Percentiles rank a stretch among this genome's conserved stretches.
Evolutionary conservation across 2,888 invertebrate species (phyloP).

Genomic region (Hydrotaea diabolus): DNA sequence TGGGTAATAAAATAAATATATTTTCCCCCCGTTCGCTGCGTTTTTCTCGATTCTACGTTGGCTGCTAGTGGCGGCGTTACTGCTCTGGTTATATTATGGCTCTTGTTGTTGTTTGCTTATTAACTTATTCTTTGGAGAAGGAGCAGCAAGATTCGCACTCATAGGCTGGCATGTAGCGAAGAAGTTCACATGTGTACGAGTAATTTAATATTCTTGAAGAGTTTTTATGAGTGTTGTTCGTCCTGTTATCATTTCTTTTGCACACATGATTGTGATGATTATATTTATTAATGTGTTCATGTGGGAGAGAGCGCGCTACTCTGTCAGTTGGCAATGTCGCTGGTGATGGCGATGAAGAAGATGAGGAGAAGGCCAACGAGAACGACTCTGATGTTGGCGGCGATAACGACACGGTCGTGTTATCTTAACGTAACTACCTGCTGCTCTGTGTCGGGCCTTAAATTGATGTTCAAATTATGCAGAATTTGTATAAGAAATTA

Average conservation of each 20-base stretch:
- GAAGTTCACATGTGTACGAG: background rate
- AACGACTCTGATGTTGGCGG: no score
- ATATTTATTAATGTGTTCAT: slow-evolving; percentile 6
- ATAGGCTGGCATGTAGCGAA: background rate
- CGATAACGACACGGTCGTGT: background rate
- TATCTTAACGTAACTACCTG: no score
- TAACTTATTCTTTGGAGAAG: background rate
- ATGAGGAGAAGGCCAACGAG: background rate
- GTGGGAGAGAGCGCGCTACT: background rate
- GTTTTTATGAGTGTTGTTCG: background rate
- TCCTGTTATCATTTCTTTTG: slow-evolving; percentile 3
- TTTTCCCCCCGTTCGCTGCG: background rate
- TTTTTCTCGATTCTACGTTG: background rate
- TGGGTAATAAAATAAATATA: slow-evolving; percentile 31
- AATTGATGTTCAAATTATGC: slow-evolving; percentile 3
- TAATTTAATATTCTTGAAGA: slow-evolving; percentile 9
- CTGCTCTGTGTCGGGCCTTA: background rate
- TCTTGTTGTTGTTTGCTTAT: background rate
- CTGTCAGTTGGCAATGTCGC: background rate
- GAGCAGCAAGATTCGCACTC: background rate
- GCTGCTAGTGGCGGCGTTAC: no score
- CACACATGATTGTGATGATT: background rate
- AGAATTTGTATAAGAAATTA: background rate
- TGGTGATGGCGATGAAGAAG: background rate
- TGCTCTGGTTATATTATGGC: background rate